Conservation (phyloP, 1,140 invertebrate species). For the Thrips palmi region DNA sequence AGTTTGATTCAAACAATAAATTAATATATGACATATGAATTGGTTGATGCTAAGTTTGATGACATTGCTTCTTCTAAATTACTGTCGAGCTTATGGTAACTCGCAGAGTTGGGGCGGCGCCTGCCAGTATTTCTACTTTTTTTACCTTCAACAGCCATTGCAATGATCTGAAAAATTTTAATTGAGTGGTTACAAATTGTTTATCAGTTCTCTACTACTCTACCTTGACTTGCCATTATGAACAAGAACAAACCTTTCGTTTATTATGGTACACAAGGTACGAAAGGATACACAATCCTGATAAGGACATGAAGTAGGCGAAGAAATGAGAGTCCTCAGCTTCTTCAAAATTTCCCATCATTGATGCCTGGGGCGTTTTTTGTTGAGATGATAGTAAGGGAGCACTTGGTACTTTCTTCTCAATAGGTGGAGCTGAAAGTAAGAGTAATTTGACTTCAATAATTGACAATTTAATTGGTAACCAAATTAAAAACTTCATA, state of each 20-base stretch:
- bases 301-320: constrained; percentile 26
- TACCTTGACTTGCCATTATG: neutral
- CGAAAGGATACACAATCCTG: constrained; percentile 25
- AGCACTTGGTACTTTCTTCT: too few relatives aligned
- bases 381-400: too few relatives aligned
- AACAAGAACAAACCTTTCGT: constrained; percentile 22
- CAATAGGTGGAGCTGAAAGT: too few relatives aligned
- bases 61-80: constrained; percentile 20
- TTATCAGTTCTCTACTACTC: neutral
- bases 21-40: too few relatives aligned
- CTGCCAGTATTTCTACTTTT: constrained; percentile 6
- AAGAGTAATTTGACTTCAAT: too few relatives aligned
- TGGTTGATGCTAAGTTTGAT: constrained; percentile 11
- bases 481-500: too few relatives aligned
- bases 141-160: constrained; percentile 18
- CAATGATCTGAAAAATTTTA: constrained; percentile 17
- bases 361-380: too few relatives aligned
- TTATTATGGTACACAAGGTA: constrained; percentile 31
- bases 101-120: constrained; percentile 14
- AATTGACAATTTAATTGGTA: too few relatives aligned
- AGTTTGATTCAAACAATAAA: too few relatives aligned
- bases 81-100: constrained; percentile 19
- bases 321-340: constrained; percentile 25
- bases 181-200: neutral
- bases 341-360: too few relatives aligned